phyloP scores from a whole-genome alignment of 2,113 vertebrate genomes.

The Oreochromis niloticus region DNA sequence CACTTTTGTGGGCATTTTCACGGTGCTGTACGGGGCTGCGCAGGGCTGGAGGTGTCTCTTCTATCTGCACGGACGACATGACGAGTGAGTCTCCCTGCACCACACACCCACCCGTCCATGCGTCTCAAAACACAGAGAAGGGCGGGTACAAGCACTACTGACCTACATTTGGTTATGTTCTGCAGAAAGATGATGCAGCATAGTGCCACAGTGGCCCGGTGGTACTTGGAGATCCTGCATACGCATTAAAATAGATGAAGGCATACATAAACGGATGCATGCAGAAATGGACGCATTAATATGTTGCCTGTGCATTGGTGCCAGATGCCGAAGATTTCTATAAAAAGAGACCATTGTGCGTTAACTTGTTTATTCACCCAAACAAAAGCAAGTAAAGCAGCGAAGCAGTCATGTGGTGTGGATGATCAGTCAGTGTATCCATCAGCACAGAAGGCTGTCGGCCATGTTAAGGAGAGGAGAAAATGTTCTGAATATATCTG shows the following conservation, averaged over 20 bases:
- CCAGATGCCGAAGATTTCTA: background rate
- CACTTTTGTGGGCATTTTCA: slow-evolving; percentile 78
- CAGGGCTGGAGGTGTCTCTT: slow-evolving; percentile 77
- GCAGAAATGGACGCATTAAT: background rate
- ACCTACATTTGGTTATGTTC: background rate
- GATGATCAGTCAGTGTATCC: background rate
- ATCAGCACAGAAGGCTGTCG: background rate
- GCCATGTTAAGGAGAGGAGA: background rate
- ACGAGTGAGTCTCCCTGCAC: slow-evolving; percentile 67
- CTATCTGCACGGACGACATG: slow-evolving; percentile 75
- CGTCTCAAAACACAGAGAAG: background rate
- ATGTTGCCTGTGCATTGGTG: background rate
- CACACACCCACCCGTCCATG: background rate
- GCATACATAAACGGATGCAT: background rate
- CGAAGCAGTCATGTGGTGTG: background rate
- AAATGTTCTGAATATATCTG: background rate
- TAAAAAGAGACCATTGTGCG: background rate
- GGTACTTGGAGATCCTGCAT: background rate
- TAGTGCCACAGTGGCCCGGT: background rate
- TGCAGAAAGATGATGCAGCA: background rate
- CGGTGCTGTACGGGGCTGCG: slow-evolving; percentile 73
- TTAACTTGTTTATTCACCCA: background rate
- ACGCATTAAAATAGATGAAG: background rate
- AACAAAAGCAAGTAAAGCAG: background rate
- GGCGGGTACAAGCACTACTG: background rate